Percentiles rank a stretch among this genome's conserved stretches.
These are phyloP conservation scores for Proctacanthus coquilletti DNA, from an alignment of 1,140 invertebrate genomes.

Conservation along the genomic window DNA sequence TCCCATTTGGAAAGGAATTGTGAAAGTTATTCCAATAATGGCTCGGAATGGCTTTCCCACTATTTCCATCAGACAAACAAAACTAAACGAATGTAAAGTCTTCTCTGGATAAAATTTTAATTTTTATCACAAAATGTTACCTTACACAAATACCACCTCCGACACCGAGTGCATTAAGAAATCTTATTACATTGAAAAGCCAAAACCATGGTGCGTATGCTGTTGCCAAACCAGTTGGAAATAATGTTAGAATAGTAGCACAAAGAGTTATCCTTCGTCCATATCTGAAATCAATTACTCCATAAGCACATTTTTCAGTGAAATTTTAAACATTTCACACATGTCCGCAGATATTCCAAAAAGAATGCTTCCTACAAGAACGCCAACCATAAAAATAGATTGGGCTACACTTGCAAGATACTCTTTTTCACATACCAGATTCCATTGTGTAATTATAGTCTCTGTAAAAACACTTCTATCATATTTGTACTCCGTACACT, in stretches of 20 bases:
- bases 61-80: slow-evolving; percentile 62
- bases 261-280: slow-evolving; percentile 45
- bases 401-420: slow-evolving; percentile 54
- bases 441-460: slow-evolving; percentile 58
- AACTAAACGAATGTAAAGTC: no score
- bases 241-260: slow-evolving; percentile 48
- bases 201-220: slow-evolving; percentile 50
- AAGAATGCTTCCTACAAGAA: slow-evolving; percentile 52
- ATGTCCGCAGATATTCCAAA: slow-evolving; percentile 60
- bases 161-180: slow-evolving; percentile 50
- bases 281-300: slow-evolving; percentile 37
- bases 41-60: slow-evolving; percentile 52
- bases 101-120: no score
- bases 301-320: no score
- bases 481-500: slow-evolving; percentile 41
- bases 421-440: slow-evolving; percentile 47
- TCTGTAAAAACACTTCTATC: slow-evolving; percentile 47
- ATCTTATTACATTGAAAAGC: slow-evolving; percentile 50
- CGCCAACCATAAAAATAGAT: slow-evolving; percentile 58
- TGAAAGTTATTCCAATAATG: slow-evolving; percentile 50
- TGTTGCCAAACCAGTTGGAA: slow-evolving; percentile 43
- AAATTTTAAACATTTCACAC: no score
- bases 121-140: no score
- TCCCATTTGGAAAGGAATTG: slow-evolving; percentile 55
- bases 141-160: slow-evolving; percentile 61